Base-by-base conservation (phyloP, 2,888 invertebrate species). In the Nycteola revayana region DNA sequence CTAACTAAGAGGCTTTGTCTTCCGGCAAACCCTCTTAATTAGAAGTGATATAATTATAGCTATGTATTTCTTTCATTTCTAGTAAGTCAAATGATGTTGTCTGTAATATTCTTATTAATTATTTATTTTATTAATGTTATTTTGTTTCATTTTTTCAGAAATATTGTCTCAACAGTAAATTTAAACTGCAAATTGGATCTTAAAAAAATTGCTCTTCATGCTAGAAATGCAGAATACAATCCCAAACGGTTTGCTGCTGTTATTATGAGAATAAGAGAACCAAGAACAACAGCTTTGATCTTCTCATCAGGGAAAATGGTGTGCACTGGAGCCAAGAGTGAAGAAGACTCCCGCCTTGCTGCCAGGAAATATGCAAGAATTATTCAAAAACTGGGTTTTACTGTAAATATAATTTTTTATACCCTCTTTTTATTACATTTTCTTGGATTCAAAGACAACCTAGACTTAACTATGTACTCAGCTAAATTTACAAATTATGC, bases 221-320 rank as follows among this genome's bases (percentile, higher is more conserved):
- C 99, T 0, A 93, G 99, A 75, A 99, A 99, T 89, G 99, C 99
- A 1, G 99, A 99, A 81, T 99, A 99, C 74, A 99, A 99, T 80
- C 99, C 99, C 5, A 99, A 99, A 83, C 94, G 99, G 66, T 99
- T 99, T 90, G 98, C 98, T 30, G 99, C 99, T 22, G 98, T 99
- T 2, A 99, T 99, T 35, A 99, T 99, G 99, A 91, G 98, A 68
- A 96, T 93, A 80, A 92, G 91, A 63, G 98, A 95, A 78, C 95
- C 95, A 0, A 89, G 98, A 82, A 99, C 93, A 3, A 94, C 94
- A 8, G 93, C 94, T 3, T 75, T 94, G 10, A 93, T 94, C 50
- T 96, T 96, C 70, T 92, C 92, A 24, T 95, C 95, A 0, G 96
- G 96, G 0, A 96, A 96, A 82, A 92, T 96, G 89, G 95, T 96